Conservation (phyloP, 2,113 vertebrate genomes). For the Corydoras sp. region DNA sequence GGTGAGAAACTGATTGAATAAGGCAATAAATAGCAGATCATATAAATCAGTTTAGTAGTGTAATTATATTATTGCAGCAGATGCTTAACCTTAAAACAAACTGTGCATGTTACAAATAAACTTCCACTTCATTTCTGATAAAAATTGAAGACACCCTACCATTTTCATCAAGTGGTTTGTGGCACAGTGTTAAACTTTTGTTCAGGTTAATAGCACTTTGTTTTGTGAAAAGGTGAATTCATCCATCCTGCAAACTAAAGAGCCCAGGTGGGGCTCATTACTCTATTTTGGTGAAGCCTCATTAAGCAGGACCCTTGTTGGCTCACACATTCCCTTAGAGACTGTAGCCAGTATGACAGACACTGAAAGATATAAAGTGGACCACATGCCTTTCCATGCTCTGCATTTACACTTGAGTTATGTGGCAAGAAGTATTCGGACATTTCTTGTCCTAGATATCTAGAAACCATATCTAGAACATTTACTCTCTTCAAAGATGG, state of each 20-base stretch:
- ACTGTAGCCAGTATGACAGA: slow-evolving; percentile 21
- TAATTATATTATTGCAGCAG: slow-evolving; percentile 12
- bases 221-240: slow-evolving; percentile 27
- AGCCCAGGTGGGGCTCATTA: slow-evolving; percentile 38
- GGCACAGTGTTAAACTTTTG: slow-evolving; percentile 10
- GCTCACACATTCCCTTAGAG: slow-evolving; percentile 21
- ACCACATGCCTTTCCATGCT: background rate
- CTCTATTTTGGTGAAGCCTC: slow-evolving; percentile 33
- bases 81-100: background rate
- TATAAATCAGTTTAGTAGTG: slow-evolving; percentile 7
- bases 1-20: slow-evolving; percentile 30
- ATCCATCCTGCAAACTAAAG: slow-evolving; percentile 31
- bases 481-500: no score
- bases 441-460: no score
- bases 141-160: background rate
- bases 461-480: no score
- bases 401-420: background rate
- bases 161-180: background rate
- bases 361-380: slow-evolving; percentile 12
- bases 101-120: slow-evolving; percentile 1
- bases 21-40: slow-evolving; percentile 31
- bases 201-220: slow-evolving; percentile 21
- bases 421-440: no score
- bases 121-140: background rate
- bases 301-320: slow-evolving; percentile 36